phyloP scores from a whole-genome alignment of 2,113 vertebrate species.

The Coptodon bakossiorum region DNA sequence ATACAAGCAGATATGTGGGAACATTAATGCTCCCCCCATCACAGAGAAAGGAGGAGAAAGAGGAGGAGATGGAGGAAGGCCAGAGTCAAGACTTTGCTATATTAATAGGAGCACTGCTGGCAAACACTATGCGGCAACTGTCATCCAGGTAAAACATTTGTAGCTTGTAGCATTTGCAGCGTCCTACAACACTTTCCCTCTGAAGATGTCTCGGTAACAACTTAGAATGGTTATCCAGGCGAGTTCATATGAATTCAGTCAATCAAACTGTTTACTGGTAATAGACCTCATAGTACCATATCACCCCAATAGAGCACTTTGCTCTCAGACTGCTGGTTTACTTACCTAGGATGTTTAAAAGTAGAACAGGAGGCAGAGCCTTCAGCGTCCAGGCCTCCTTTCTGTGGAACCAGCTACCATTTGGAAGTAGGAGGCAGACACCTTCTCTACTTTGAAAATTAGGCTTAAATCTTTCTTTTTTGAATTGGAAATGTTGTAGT shows the following conservation, averaged over 20 bases:
- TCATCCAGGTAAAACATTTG: constrained; percentile 81
- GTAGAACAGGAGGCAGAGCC: not conserved
- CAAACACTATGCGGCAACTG: constrained; percentile 69
- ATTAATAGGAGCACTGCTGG: not conserved
- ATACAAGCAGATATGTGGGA: constrained; percentile 46
- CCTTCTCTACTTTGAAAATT: not conserved
- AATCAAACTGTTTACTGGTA: not conserved
- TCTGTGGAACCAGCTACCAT: not conserved
- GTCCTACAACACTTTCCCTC: not conserved
- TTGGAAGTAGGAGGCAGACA: not conserved
- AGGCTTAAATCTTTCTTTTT: not conserved
- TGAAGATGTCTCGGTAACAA: not conserved
- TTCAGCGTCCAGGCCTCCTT: not conserved
- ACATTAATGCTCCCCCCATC: constrained; percentile 12
- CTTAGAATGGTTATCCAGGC: not conserved
- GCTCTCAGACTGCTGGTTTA: not conserved
- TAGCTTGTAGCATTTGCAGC: not conserved
- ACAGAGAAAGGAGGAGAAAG: constrained; percentile 34
- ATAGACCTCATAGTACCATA: not conserved
- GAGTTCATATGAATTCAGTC: not conserved
- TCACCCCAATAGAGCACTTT: not conserved
- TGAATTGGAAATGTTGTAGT: not conserved
- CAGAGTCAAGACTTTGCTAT: not conserved
- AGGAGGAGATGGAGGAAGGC: not conserved
- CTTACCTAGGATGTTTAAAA: not conserved